A percentile compares a stretch with the other conserved stretches of the same genome.
phyloP scores from a whole-genome alignment of 2,113 vertebrate genomes.

The Oryzias curvinotus region DNA sequence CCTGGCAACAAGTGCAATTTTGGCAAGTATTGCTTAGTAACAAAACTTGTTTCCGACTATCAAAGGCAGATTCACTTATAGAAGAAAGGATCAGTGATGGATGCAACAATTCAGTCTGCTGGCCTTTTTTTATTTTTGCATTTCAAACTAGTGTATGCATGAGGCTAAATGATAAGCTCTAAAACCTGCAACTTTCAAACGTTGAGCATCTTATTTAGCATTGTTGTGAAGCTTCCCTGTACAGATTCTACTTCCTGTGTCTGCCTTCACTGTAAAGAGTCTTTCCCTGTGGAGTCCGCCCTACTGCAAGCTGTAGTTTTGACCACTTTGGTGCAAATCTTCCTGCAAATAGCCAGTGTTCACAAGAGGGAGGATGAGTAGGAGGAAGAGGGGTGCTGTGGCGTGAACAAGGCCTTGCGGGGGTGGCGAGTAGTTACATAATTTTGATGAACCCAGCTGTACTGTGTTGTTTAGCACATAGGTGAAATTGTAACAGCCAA shows the following conservation, averaged over 20 bases:
- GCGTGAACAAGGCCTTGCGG: slow-evolving; percentile 65
- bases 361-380: slow-evolving; percentile 55
- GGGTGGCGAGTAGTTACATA: slow-evolving; percentile 66
- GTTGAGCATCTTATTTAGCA: background rate
- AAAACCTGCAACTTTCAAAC: background rate
- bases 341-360: slow-evolving; percentile 58
- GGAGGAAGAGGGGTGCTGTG: slow-evolving; percentile 49
- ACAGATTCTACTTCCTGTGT: background rate
- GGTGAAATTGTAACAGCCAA: slow-evolving; percentile 46
- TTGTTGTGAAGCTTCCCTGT: background rate
- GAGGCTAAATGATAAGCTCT: background rate
- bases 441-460: slow-evolving; percentile 64
- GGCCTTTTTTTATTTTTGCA: slow-evolving; percentile 7
- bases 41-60: slow-evolving; percentile 58
- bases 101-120: slow-evolving; percentile 14
- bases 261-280: background rate
- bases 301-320: slow-evolving; percentile 31
- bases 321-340: slow-evolving; percentile 51
- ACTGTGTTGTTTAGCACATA: slow-evolving; percentile 53
- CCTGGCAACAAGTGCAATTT: slow-evolving; percentile 69
- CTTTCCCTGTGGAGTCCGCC: slow-evolving; percentile 20
- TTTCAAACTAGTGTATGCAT: slow-evolving; percentile 6
- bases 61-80: slow-evolving; percentile 34
- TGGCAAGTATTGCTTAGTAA: slow-evolving; percentile 66
- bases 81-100: slow-evolving; percentile 10